phyloP scores from a whole-genome alignment of 2,797 vertebrate genomes.

The Gobionotothen gibberifrons region DNA sequence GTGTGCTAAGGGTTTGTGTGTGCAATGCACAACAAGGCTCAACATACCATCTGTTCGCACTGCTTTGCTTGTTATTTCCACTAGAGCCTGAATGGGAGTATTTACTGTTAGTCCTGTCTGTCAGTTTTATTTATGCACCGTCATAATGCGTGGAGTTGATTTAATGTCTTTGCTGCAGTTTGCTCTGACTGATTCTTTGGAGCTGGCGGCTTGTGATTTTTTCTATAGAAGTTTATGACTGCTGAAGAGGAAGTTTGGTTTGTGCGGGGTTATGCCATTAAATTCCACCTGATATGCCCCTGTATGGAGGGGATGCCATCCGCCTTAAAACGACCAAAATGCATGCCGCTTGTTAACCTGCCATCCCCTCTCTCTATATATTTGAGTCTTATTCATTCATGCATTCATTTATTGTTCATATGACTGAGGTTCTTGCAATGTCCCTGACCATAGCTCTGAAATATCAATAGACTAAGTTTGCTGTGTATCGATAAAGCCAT shows the following conservation, averaged over 20 bases:
- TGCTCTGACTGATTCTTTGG: background rate
- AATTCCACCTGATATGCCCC: background rate
- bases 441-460: no score
- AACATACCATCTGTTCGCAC: slow-evolving; percentile 6
- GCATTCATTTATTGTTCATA: no score
- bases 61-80: slow-evolving; percentile 26
- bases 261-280: background rate
- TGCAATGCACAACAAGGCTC: slow-evolving; percentile 8
- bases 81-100: slow-evolving; percentile 4
- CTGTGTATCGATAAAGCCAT: no score
- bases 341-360: no score
- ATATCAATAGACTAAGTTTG: no score
- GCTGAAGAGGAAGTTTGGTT: background rate
- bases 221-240: background rate
- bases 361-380: no score
- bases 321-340: no score
- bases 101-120: slow-evolving; percentile 15
- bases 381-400: no score
- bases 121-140: slow-evolving; percentile 1
- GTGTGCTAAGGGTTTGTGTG: slow-evolving; percentile 15
- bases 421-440: no score
- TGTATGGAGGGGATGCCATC: no score
- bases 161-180: background rate
- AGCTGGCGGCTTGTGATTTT: background rate
- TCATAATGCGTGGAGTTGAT: slow-evolving; percentile 5